phyloP scores from a whole-genome alignment of 2,888 invertebrate genomes.

The Panzeria rudis region DNA sequence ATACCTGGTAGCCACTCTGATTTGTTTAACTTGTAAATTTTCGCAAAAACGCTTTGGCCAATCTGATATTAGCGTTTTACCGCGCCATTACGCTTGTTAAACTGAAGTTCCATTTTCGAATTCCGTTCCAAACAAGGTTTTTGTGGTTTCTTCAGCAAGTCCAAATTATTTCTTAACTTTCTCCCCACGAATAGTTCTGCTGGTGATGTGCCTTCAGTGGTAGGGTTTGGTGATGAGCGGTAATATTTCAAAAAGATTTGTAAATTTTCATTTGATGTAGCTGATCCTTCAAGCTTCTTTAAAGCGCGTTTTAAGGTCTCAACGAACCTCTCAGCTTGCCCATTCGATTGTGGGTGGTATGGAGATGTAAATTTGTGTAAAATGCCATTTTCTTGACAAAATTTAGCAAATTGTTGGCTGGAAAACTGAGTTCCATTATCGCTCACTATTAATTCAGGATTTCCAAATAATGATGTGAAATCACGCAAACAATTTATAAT shows the following conservation, averaged over 20 bases:
- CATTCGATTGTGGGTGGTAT: too few relatives aligned
- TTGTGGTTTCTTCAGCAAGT: slow-evolving; percentile 27
- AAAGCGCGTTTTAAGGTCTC: slow-evolving; percentile 48
- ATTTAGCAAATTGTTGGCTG: slow-evolving; percentile 30
- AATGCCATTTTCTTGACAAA: slow-evolving; percentile 42
- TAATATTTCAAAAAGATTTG: slow-evolving; percentile 24
- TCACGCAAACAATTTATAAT: slow-evolving; percentile 40
- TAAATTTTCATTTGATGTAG: slow-evolving; percentile 22
- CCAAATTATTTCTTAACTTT: slow-evolving; percentile 25
- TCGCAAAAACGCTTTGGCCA: slow-evolving; percentile 28
- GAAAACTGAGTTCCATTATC: slow-evolving; percentile 61
- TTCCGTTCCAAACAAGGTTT: neutral
- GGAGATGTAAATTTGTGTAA: slow-evolving; percentile 35
- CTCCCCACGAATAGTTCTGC: slow-evolving; percentile 50
- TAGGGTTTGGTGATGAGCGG: slow-evolving; percentile 5
- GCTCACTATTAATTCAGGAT: slow-evolving; percentile 56
- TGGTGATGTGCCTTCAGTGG: neutral
- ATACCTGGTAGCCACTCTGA: slow-evolving; percentile 8
- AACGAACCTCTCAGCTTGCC: slow-evolving; percentile 26
- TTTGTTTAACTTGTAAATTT: slow-evolving; percentile 34
- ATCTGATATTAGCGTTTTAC: neutral
- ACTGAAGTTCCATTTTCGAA: slow-evolving; percentile 14
- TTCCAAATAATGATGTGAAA: slow-evolving; percentile 50
- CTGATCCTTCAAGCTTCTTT: slow-evolving; percentile 28
- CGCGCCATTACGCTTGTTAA: slow-evolving; percentile 14